Base-by-base conservation (phyloP, 2,888 invertebrate species). In the Eucera pruinosa region DNA sequence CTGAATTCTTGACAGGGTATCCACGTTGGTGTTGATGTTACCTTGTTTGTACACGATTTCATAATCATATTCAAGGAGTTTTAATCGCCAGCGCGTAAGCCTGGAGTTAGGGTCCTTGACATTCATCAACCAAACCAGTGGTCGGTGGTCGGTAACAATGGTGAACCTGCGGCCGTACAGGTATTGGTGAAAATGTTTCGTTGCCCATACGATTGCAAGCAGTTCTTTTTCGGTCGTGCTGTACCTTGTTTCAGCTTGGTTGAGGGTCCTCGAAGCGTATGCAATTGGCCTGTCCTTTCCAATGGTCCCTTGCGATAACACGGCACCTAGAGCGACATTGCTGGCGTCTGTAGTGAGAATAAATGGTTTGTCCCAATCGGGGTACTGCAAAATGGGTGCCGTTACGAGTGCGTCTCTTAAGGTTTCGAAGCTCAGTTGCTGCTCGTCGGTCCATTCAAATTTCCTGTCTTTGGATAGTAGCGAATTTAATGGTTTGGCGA, bases 191-290 rank as follows among this genome's bases (percentile, higher is more conserved):
- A 33, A 33, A 33, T 33, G 33, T 7, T 7, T 3, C 33, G 57
- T 57, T n/a, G 57, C 57, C 15, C 57, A 57, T 0, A 57, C 57
- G 0, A 57, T 57, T 2, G 39, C 57, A 7, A 57, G 6, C 13
- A 57, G 25, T 57, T 57, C 57, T 9, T 57, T 57, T 41, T 57
- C 57, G 5, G 57, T 57, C 1, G 57, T 57, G 11, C 20, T 13
- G 15, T 57, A 57, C 2, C 39, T 2, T 3, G 39, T 57, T 23
- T 57, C 57, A 3, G 57, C 57, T 25, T 18, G 13, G 15, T 57
- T 57, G 39, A 57, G 11, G 1, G 57, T 39, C 2, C 57, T 7
- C 11, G 57, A 57, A 2, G 57, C 57, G 57, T 57, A 57, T 2
- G 39, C 33, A 6, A 57, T 25, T 15, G 39, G 20, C 23, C 30